Base-by-base conservation (phyloP, 2,797 vertebrate species). In the Brotula barbata region DNA sequence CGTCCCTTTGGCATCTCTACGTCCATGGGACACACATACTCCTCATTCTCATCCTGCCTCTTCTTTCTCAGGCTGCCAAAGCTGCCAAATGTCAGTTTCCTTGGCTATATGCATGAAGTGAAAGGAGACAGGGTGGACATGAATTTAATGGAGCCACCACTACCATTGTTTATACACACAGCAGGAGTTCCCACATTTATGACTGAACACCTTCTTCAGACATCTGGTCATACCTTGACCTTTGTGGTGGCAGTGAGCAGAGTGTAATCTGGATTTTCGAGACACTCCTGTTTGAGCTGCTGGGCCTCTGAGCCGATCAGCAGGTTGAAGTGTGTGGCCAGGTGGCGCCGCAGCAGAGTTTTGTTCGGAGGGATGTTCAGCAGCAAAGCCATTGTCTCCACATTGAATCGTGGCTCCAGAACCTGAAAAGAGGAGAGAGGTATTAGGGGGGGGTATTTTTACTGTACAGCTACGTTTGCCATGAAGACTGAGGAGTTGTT, bases 21-120 rank as follows among this genome's bases (percentile, higher is more conserved):
- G 23, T 99, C 97, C 97, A 99, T 99, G 0, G 97, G 96, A 85
- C 97, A 99, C 43, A 98, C 92, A 1, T 98, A 98, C 80, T 99
- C 97, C 64, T 99, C 97, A 3, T 69, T 93, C 16, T 98, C 97
- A 21, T 99, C 97, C 56, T 94, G 96, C 75, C 89, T 96, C 74
- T 95, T 98, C 87, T 95, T 98, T 67, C 95, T 93, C 78, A 98
- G 85, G 50, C 90, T 95, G 41, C 96, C 94, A 69, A 99, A 98
- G 83, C 91, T 96, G 65, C 93, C 92, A 45, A 99, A 98, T 1
- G 91, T 77, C 70, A 97, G 85, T 72, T 98, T 99, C 87, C 93
- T 94, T 54, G 96, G 96, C 97, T 94, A 82, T 39, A 8, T 7
- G 46, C 49, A 41, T 2, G 6, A 33, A 11, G 17, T 53, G 10